phyloP scores from a whole-genome alignment of 2,797 vertebrate genomes.

The Botia almorhae region DNA sequence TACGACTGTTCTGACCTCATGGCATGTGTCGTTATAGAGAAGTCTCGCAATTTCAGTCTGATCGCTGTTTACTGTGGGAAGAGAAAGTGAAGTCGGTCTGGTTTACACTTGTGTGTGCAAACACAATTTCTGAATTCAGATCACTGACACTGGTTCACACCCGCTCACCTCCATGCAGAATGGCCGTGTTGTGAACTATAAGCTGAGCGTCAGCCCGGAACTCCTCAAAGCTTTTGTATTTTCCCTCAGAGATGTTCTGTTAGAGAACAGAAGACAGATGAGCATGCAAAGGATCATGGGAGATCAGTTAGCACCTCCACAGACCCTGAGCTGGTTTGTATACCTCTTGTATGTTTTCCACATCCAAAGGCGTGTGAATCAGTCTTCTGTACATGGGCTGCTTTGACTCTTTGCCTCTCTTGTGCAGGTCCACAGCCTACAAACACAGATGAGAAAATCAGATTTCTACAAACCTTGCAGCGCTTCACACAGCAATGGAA shows the following conservation, averaged over 20 bases:
- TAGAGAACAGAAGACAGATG: conserved; percentile 43
- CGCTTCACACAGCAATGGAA: not conserved
- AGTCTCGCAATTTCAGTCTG: conserved; percentile 95
- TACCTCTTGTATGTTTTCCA: conserved; percentile 96
- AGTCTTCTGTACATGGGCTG: conserved; percentile 96
- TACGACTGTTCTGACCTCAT: conserved; percentile 84
- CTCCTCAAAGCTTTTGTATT: conserved; percentile 96
- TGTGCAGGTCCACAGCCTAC: conserved; percentile 96
- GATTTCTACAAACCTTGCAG: not conserved
- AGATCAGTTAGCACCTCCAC: not conserved
- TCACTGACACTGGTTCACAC: not conserved
- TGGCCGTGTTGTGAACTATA: conserved; percentile 97
- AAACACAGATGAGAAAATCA: not conserved
- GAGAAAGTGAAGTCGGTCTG: not conserved
- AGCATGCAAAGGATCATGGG: not conserved
- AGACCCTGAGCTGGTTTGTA: not conserved
- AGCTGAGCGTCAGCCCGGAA: conserved; percentile 97
- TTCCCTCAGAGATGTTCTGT: conserved; percentile 95
- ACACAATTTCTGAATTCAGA: not conserved
- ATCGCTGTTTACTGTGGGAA: conserved; percentile 88
- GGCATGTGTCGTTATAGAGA: conserved; percentile 96
- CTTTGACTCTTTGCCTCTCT: conserved; percentile 96
- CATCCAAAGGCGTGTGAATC: conserved; percentile 95
- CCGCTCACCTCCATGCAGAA: conserved; percentile 93
- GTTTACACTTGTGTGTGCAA: not conserved